Evolutionary conservation across 2,888 invertebrate species (phyloP).

Genomic region (Disparrhopalites patrizii): DNA sequence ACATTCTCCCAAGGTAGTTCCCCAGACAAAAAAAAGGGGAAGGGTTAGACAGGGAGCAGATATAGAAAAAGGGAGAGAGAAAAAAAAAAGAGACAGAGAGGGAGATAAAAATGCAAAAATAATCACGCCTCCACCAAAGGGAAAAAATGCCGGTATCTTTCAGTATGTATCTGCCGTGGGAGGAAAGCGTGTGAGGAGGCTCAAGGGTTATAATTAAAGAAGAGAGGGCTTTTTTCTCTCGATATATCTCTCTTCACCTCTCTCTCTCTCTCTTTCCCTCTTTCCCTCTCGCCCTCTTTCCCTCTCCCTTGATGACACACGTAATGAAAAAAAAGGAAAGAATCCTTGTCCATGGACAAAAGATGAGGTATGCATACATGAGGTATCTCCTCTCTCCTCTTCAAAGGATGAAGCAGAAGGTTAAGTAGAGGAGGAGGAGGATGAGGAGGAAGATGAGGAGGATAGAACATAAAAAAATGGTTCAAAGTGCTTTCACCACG

Average conservation of each 20-base stretch:
- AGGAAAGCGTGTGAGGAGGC: constrained; percentile 11
- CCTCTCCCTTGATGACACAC: not conserved
- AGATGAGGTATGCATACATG: not conserved
- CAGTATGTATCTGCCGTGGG: not conserved
- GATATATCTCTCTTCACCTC: constrained; percentile 3
- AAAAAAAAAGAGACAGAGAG: not conserved
- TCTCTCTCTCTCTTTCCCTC: not conserved
- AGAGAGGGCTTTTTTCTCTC: not conserved
- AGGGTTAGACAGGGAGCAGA: no score
- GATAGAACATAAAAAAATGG: no score
- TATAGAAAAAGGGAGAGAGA: no score
- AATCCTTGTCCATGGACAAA: constrained; percentile 4
- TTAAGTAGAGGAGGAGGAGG: not conserved
- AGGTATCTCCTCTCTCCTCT: not conserved
- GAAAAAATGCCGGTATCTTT: constrained; percentile 5
- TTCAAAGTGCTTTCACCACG: no score
- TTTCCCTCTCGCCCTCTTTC: not conserved
- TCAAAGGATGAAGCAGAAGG: not conserved
- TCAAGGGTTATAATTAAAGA: constrained; percentile 27
- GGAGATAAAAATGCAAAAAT: constrained; percentile 37
- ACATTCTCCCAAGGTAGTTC: not conserved
- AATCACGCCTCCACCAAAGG: constrained; percentile 28
- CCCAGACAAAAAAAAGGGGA: not conserved
- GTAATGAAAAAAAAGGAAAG: not conserved
- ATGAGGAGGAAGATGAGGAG: not conserved